A percentile compares a stretch with the other conserved stretches of the same genome.
phyloP scores from a whole-genome alignment of 2,888 invertebrate species.

The Lochmaea capreae region DNA sequence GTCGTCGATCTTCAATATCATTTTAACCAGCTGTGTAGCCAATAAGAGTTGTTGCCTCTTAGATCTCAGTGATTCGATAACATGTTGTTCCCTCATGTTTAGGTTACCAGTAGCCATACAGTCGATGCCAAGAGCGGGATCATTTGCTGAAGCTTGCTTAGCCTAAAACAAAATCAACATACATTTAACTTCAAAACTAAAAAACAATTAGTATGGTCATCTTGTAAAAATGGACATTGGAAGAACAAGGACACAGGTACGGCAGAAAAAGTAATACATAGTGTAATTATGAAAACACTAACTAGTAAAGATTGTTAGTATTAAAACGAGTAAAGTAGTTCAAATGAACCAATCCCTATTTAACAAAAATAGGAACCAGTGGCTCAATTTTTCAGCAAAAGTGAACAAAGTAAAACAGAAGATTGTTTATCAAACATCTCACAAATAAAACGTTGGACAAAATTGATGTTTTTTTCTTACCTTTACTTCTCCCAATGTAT shows the following conservation, averaged over 20 bases:
- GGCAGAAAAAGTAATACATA: no score
- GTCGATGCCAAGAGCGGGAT: conserved; percentile 92
- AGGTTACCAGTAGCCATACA: conserved; percentile 85
- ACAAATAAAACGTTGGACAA: not conserved
- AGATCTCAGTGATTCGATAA: conserved; percentile 95
- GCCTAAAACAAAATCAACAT: conserved; percentile 65
- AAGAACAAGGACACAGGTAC: no score
- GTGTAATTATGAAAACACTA: no score
- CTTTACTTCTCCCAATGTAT: conserved; percentile 90
- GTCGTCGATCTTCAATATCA: conserved; percentile 99
- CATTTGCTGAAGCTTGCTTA: conserved; percentile 85
- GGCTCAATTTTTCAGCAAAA: not conserved
- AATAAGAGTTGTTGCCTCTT: conserved; percentile 97
- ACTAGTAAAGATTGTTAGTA: no score
- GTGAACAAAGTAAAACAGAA: conserved; percentile 8
- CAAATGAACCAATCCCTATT: not conserved
- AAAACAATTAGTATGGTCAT: no score
- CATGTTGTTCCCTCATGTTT: conserved; percentile 95
- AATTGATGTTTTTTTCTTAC: conserved; percentile 43
- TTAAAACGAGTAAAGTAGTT: not conserved
- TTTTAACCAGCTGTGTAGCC: conserved; percentile 98
- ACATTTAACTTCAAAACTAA: no score
- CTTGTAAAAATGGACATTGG: no score
- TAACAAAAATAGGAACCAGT: no score
- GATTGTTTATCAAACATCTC: not conserved